These are phyloP conservation scores for Laspeyria flexula DNA, from an alignment of 2,888 invertebrate species.

Conservation along the genomic window DNA sequence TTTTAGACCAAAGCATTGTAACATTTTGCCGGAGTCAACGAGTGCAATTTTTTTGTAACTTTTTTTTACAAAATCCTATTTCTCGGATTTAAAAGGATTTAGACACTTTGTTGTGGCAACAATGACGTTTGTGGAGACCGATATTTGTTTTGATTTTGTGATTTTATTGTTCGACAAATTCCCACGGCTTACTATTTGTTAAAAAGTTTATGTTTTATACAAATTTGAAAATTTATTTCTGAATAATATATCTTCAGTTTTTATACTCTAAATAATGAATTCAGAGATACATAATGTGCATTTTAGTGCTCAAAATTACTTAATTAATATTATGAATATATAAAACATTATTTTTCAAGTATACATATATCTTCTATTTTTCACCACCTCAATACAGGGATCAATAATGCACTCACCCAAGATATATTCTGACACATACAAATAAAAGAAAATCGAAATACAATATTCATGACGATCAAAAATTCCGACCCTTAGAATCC, in stretches of 20 bases:
- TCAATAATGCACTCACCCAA: constrained; percentile 29
- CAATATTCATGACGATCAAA: constrained; percentile 55
- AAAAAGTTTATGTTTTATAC: too few species aligned
- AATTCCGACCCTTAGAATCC: constrained; percentile 50
- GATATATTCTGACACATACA: constrained; percentile 29
- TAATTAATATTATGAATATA: too few species aligned
- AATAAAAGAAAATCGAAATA: constrained; percentile 45
- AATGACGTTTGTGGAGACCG: constrained; percentile 77
- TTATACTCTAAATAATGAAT: too few species aligned
- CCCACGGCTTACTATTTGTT: constrained; percentile 55
- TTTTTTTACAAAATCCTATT: constrained; percentile 79
- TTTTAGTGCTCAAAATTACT: too few species aligned
- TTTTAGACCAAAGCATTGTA: constrained; percentile 67
- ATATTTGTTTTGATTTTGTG: constrained; percentile 82
- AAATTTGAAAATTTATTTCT: too few species aligned
- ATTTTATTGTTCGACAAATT: constrained; percentile 54
- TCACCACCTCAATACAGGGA: too few species aligned
- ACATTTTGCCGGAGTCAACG: constrained; percentile 80
- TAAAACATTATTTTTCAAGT: too few species aligned
- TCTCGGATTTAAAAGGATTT: constrained; percentile 85
- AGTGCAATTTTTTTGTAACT: constrained; percentile 62
- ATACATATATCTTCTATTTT: neutral
- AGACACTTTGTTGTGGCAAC: constrained; percentile 85
- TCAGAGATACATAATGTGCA: too few species aligned
- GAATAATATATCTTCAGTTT: too few species aligned